phyloP scores from a whole-genome alignment of 2,113 vertebrate genomes.

The Dendropsophus ebraccatus region DNA sequence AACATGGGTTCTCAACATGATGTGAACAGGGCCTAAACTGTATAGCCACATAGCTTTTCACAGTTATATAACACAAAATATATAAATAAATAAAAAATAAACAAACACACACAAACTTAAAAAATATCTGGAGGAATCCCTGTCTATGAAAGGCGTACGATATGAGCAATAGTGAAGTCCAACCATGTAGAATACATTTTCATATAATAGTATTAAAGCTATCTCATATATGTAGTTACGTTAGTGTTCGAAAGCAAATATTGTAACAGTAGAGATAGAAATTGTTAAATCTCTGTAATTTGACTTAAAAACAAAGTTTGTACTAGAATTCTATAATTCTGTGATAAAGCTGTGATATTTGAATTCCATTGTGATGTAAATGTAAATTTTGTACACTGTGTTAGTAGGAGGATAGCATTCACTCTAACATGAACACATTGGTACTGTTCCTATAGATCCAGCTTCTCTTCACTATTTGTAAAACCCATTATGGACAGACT shows the following conservation, averaged over 20 bases:
- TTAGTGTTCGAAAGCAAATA: background rate
- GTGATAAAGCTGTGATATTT: background rate
- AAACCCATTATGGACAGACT: background rate
- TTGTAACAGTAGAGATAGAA: background rate
- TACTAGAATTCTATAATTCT: background rate
- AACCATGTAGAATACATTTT: background rate
- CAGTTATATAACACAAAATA: constrained; percentile 31
- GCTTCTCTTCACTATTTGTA: background rate
- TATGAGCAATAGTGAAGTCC: background rate
- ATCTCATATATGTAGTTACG: background rate
- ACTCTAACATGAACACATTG: background rate
- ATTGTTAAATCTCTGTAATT: background rate
- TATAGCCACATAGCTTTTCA: constrained; percentile 29
- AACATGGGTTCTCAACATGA: too few relatives aligned
- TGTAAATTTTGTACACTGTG: background rate
- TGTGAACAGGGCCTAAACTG: background rate
- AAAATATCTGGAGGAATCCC: background rate
- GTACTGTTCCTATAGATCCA: background rate
- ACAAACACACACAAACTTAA: too few relatives aligned
- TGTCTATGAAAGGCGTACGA: background rate
- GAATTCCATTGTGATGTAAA: background rate
- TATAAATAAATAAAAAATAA: constrained; percentile 40
- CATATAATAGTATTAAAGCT: background rate
- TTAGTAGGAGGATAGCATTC: background rate
- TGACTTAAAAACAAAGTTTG: background rate